Base-by-base conservation (phyloP, 2,888 invertebrate species). In the Macrosoma leucophasiata region DNA sequence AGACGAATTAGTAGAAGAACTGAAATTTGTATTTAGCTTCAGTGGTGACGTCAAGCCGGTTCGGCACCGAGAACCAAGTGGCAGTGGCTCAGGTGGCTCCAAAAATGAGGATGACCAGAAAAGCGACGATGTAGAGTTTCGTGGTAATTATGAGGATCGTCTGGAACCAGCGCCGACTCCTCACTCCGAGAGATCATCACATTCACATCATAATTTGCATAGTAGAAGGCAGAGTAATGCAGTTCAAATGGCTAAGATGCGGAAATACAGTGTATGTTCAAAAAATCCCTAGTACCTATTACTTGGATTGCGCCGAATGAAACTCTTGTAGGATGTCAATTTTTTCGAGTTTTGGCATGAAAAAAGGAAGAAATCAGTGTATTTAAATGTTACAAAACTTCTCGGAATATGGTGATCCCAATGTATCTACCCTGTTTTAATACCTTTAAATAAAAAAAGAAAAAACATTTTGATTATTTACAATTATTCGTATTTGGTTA, bases 11-110 rank as follows among this genome's bases (percentile, higher is more conserved):
- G 73, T 81, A 33, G 89, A 88, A n/a, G 94, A 94, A 63, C 52
- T 93, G 20, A 88, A 86, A 50, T 93, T 94, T 58, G 87, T 93
- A 17, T 59, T 90, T 0, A 88, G 89, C 56, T 92, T 91, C 51
- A 88, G 88, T 34, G 90, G 90, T 14, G 88, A 90, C 25, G 86
- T 88, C 0, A 92, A 92, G 52, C 89, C 90, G 1, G 87, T 91
- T 0, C 84, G 87, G 30, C 88, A 85, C 37, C 69, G 76, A 26
- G 78, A 75, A 39, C 58, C 73, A 0, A 65, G 66, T 3, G 59
- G 60, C 3, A 71, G 70, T 39, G 69, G 73, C 4, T 77, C 77
- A 1, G 59, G 60, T 3, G 58, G 57, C 17, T 67, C 75, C 0
- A 57, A 52, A 9, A 64, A 65, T 11, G 49, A 46, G n/a, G 63